Base-by-base conservation (phyloP, 2,888 invertebrate species). In the Trachelus tabidus region DNA sequence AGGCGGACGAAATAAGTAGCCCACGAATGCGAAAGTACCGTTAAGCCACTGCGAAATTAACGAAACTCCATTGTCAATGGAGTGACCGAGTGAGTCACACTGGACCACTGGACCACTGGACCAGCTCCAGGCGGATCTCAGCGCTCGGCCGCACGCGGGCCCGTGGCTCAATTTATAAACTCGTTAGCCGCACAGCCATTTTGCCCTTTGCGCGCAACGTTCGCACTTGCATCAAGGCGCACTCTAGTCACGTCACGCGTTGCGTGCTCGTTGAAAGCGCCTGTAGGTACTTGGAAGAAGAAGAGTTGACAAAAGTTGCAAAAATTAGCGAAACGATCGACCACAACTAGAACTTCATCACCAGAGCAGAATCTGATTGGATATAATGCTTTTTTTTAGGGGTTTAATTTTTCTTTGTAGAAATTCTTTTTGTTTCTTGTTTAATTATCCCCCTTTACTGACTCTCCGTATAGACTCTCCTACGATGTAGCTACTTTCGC, bases 151-250 rank as follows among this genome's bases (percentile, higher is more conserved):
- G 56, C 79, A 81, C 84, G 83, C 73, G 76, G 81, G 85, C 87
- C 84, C 23, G 74, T 74, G 34, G 86, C 83, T 87, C 90, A 91
- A 91, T 90, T 90, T 90, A 90, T 85, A 83, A 86, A 85, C 90
- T 90, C 89, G 88, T 90, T 90, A 90, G 86, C 87, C 86, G 87
- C 83, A 79, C 82, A 82, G 80, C 85, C 81, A 85, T 85, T 82
- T 83, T 84, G 83, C 82, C 81, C 56, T 56, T 56, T 23, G 23
- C 56, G 56, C 56, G 56, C 56, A 56, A 1, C 15, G 15, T 15
- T 40, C 15, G 40, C 40, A 40, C 15, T 40, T 56, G 56, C 56
- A 9, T 23, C 56, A 56, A 56, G 23, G 56, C 56, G 56, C 56
- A 56, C 9, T 56, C 9, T 23, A 2, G 9, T 23, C 23, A 0